A percentile compares a stretch with the other conserved stretches of the same genome.
These are phyloP conservation scores for Pampusana beccarii DNA, from an alignment of 2,113 vertebrate species.

Conservation along the genomic window DNA sequence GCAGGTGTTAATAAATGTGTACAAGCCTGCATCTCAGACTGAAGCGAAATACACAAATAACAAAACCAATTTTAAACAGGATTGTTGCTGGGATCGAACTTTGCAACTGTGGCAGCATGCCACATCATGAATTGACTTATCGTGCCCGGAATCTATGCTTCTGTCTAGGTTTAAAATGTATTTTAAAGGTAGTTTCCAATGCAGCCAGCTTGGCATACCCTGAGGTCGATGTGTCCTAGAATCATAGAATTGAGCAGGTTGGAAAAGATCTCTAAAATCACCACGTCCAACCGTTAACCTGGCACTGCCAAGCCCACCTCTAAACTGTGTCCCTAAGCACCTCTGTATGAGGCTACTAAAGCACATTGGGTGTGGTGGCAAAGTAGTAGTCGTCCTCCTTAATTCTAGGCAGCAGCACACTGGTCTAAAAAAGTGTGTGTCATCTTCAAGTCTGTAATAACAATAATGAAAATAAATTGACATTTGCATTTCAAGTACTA, in stretches of 20 bases:
- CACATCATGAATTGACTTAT: not conserved
- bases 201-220: not conserved
- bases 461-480: not conserved
- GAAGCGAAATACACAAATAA: not conserved
- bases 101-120: not conserved
- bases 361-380: not conserved
- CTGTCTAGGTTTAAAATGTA: not conserved
- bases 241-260: no score
- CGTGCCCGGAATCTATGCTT: not conserved
- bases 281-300: no score
- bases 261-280: no score
- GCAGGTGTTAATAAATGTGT: not conserved
- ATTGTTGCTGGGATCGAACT: not conserved
- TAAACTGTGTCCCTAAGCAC: no score
- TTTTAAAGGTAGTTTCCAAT: not conserved
- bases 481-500: not conserved
- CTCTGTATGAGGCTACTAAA: not conserved
- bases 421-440: not conserved
- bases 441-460: not conserved
- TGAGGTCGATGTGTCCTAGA: not conserved
- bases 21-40: not conserved
- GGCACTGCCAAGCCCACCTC: no score
- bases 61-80: not conserved
- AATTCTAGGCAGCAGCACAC: not conserved
- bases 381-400: not conserved